These are phyloP conservation scores for Tetramorium bicarinatum DNA, from an alignment of 2,888 invertebrate genomes.

Conservation along the genomic window DNA sequence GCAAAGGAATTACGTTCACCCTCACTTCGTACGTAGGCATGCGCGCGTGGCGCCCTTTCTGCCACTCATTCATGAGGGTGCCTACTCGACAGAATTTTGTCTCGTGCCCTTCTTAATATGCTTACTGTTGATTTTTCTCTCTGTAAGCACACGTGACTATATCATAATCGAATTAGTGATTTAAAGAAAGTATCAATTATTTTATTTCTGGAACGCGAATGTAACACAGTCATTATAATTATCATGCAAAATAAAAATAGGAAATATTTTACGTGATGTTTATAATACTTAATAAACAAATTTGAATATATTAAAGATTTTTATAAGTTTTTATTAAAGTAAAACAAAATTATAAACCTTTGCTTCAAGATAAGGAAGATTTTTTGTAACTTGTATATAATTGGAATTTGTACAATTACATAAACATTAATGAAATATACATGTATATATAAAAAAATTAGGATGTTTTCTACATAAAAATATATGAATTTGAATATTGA, in stretches of 20 bases:
- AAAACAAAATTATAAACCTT: not conserved
- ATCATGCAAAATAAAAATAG: not conserved
- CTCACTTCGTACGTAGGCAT: slow-evolving; percentile 70
- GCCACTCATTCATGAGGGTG: slow-evolving; percentile 76
- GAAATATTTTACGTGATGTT: not conserved
- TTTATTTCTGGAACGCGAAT: not conserved
- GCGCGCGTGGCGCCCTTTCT: slow-evolving; percentile 61
- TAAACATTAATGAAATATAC: not conserved
- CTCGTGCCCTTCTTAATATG: slow-evolving; percentile 10
- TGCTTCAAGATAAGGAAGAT: not conserved
- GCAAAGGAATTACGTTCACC: slow-evolving; percentile 81
- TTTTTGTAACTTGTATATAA: not conserved
- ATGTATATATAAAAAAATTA: not conserved
- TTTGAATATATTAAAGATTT: not conserved
- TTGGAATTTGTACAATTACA: not conserved
- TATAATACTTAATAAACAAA: not conserved
- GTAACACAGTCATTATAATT: not conserved
- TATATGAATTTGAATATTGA: not conserved
- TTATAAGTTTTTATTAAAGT: not conserved
- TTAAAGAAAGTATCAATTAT: slow-evolving; percentile 1
- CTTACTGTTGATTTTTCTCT: slow-evolving; percentile 19
- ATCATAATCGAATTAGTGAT: slow-evolving; percentile 9
- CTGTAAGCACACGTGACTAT: not conserved
- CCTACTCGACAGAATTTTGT: slow-evolving; percentile 32
- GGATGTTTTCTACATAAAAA: not conserved